Conservation (phyloP, 2,888 invertebrate genomes). For the Nesidiocoris tenuis region DNA sequence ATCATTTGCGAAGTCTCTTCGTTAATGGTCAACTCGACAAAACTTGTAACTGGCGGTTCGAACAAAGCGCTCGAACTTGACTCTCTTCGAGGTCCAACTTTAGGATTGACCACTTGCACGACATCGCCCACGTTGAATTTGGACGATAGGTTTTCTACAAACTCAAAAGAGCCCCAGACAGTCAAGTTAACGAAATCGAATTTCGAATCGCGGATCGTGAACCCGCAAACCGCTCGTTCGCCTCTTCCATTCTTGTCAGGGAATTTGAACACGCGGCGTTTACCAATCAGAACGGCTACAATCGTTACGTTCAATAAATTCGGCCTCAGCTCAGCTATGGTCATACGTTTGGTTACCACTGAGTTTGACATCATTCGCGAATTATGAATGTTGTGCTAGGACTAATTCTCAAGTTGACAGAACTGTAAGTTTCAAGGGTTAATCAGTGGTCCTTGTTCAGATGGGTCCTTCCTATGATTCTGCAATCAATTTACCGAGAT, state of each 20-base stretch:
- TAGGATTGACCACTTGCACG: constrained; percentile 30
- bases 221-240: constrained; percentile 70
- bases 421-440: no score
- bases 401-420: no score
- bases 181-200: constrained; percentile 72
- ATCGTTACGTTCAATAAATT: constrained; percentile 56
- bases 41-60: constrained; percentile 32
- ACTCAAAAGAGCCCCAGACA: constrained; percentile 66
- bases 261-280: constrained; percentile 62
- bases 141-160: constrained; percentile 6
- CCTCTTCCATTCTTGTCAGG: constrained; percentile 59
- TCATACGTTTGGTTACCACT: constrained; percentile 46
- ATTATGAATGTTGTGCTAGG: no score
- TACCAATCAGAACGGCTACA: constrained; percentile 62
- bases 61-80: not conserved
- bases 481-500: no score
- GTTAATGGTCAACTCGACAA: constrained; percentile 61
- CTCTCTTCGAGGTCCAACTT: constrained; percentile 17
- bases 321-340: constrained; percentile 48
- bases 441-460: no score
- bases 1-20: constrained; percentile 54
- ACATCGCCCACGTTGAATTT: constrained; percentile 27
- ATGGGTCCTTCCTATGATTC: no score
- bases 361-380: no score
- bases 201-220: constrained; percentile 72